Evolutionary conservation across 2,113 vertebrate species (phyloP).

Genomic region (Hiodon alosoides): DNA sequence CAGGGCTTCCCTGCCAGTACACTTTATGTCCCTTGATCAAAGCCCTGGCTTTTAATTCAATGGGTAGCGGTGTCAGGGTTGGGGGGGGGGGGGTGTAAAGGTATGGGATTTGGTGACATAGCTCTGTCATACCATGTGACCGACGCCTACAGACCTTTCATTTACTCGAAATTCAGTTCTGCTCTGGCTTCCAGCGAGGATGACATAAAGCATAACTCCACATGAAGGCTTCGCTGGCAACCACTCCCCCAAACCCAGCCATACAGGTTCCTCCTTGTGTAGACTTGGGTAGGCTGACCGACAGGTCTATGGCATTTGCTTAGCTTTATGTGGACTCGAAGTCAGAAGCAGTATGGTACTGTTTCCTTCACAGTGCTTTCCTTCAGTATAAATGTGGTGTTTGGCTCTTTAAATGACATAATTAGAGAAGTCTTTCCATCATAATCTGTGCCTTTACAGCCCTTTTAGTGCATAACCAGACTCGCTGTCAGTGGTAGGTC

Average conservation of each 20-base stretch:
- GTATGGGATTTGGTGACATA: too few relatives aligned
- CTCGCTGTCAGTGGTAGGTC: too few relatives aligned
- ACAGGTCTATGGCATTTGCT: neutral
- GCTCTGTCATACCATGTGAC: neutral
- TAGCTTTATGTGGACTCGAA: neutral
- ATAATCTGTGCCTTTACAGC: neutral
- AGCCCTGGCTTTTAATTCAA: slow-evolving; percentile 45
- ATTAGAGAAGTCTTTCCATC: slow-evolving; percentile 5
- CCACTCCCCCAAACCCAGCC: neutral
- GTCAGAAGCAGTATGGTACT: neutral
- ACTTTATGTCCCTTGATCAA: slow-evolving; percentile 43
- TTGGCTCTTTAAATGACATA: neutral
- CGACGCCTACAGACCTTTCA: slow-evolving; percentile 40
- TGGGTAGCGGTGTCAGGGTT: slow-evolving; percentile 15
- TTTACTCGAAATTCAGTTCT: slow-evolving; percentile 36
- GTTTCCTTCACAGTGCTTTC: neutral
- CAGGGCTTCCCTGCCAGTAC: slow-evolving; percentile 28
- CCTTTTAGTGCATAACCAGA: too few relatives aligned
- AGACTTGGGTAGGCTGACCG: neutral
- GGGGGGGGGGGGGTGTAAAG: slow-evolving; percentile 3
- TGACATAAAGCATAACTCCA: slow-evolving; percentile 15
- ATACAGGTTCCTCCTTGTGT: neutral
- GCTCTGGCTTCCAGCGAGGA: slow-evolving; percentile 30
- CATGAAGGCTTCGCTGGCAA: slow-evolving; percentile 35
- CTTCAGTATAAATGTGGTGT: neutral